phyloP scores from a whole-genome alignment of 2,113 vertebrate species.

The Pholis gunnellus region DNA sequence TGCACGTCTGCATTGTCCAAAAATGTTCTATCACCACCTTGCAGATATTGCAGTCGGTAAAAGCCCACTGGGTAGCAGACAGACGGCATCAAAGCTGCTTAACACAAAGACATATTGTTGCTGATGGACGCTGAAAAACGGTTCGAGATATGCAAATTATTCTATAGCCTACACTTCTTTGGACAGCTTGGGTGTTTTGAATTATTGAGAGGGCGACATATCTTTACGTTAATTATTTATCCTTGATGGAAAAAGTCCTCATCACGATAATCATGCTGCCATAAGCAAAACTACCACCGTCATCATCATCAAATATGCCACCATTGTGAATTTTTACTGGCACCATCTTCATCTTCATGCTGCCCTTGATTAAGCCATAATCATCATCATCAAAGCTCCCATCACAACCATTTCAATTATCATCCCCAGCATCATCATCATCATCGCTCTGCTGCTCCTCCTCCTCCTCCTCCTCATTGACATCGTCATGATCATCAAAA shows the following conservation, averaged over 20 bases:
- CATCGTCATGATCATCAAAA: too few species aligned
- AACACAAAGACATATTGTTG: slow-evolving; percentile 33
- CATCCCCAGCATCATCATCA: not conserved
- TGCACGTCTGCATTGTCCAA: not conserved
- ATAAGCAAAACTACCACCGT: not conserved
- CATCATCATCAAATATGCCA: not conserved
- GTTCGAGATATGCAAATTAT: slow-evolving; percentile 46
- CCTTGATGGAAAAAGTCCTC: slow-evolving; percentile 38
- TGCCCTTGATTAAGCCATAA: not conserved
- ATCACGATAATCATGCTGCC: slow-evolving; percentile 7
- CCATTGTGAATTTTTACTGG: not conserved
- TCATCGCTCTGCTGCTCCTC: not conserved
- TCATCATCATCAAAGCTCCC: not conserved
- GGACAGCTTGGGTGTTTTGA: slow-evolving; percentile 67
- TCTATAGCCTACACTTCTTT: slow-evolving; percentile 42
- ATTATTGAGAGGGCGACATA: slow-evolving; percentile 71
- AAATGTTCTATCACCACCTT: not conserved
- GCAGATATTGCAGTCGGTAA: slow-evolving; percentile 28
- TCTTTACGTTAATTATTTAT: slow-evolving; percentile 71
- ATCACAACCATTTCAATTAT: not conserved
- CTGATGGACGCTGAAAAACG: slow-evolving; percentile 23
- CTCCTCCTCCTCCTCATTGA: not conserved
- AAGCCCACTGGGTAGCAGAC: slow-evolving; percentile 2
- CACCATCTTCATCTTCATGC: not conserved
- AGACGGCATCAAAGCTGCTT: slow-evolving; percentile 39